Base-by-base conservation (phyloP, 2,888 invertebrate genomes). In the Tribolium freemani region DNA sequence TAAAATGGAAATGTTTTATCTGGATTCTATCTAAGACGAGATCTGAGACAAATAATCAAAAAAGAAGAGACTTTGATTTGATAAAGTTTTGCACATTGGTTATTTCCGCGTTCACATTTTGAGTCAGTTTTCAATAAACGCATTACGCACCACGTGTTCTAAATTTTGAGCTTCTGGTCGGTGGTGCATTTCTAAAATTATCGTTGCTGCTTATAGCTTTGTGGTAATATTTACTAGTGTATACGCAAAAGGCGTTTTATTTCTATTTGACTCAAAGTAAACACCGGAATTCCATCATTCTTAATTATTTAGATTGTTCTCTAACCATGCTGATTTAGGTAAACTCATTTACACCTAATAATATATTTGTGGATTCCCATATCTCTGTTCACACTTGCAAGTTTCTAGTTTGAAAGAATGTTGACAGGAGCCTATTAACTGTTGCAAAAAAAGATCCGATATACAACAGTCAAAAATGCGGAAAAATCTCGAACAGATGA, bases 171-270 rank as follows among this genome's bases (percentile, higher is more conserved):
- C 21, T 50, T 50, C 48, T 50, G 50, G 30, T 50, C 48, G 50
- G 50, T 50, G 61, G 61, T 30, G 61, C 16, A 63, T 63, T 48
- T 63, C 61, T 63, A 63, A 63, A 63, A 30, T 63, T 50, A 63
- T 26, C 50, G 30, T 50, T 11, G 50, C 30, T 63, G 10, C 11
- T 63, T 50, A 50, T 50, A 63, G 61, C 31, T 50, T 63, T 63
- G 50, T 63, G 50, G 57, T 63, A 63, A 63, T 63, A 63, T 63
- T 63, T 48, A 50, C 44, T 63, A 10, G 26, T 10, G 48, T 30
- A 13, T 30, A 26, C 11, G 46, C 26, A 26, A 60, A n/a, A 38
- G 38, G 38, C 38, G 38, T 38, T 38, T 38, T 3, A 38, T 38
- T 38, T 38, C n/a, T 38, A 38, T 38, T 38, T 38, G 2, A 38